These are phyloP conservation scores for Nothura maculosa DNA, from an alignment of 2,797 vertebrate species.

Conservation along the genomic window DNA sequence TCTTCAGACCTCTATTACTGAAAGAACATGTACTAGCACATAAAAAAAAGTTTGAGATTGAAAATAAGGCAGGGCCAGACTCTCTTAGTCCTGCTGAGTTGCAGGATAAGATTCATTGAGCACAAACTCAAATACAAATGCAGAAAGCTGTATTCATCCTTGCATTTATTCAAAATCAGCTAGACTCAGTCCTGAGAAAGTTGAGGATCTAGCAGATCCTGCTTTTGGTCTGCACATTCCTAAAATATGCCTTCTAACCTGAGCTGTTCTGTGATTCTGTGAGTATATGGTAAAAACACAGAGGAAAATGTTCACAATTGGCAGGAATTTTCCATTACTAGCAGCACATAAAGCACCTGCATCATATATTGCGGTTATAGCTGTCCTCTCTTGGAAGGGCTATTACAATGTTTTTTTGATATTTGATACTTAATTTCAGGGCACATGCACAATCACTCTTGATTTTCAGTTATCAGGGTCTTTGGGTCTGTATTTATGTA, in stretches of 20 bases:
- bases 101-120: not conserved
- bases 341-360: not conserved
- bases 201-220: not conserved
- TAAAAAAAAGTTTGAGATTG: not conserved
- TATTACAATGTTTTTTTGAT: not conserved
- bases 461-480: not conserved
- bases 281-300: not conserved
- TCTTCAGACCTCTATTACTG: conserved; percentile 27
- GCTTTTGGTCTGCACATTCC: not conserved
- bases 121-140: not conserved
- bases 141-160: not conserved
- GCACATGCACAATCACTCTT: not conserved
- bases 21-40: conserved; percentile 45
- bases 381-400: not conserved
- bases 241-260: not conserved
- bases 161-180: not conserved
- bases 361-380: accelerated
- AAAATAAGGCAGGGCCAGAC: not conserved
- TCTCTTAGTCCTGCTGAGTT: not conserved
- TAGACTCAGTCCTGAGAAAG: not conserved
- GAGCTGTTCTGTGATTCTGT: not conserved
- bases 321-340: not conserved
- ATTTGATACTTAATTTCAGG: not conserved
- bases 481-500: too few relatives aligned
- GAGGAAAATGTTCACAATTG: not conserved